Evolutionary conservation across 2,797 vertebrate genomes (phyloP).

Genomic region (Intellagama lesueurii): DNA sequence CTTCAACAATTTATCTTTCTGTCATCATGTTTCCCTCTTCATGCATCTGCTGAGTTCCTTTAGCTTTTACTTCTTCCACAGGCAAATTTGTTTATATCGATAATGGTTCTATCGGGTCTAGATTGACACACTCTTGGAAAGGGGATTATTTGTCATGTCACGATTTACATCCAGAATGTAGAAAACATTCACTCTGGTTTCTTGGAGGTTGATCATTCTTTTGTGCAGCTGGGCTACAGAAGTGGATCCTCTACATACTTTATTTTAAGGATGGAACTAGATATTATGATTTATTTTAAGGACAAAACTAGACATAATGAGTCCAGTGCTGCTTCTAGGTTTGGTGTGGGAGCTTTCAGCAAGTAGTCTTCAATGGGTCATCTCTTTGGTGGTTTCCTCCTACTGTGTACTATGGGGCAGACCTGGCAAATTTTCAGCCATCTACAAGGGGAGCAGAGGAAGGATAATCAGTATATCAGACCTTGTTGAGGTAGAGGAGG

Average conservation of each 20-base stretch:
- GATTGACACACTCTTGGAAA: slow-evolving; percentile 17
- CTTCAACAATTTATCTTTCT: neutral
- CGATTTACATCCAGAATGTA: neutral
- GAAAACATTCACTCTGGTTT: slow-evolving; percentile 15
- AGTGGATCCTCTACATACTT: neutral
- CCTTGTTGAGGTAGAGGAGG: neutral
- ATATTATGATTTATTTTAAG: neutral
- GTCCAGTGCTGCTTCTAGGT: neutral
- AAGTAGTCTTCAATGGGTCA: neutral
- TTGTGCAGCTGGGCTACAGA: neutral
- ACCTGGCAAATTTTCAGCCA: neutral
- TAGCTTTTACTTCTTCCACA: neutral
- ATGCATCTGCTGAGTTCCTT: neutral
- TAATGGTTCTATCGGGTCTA: slow-evolving; percentile 3
- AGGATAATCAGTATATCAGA: too few species aligned
- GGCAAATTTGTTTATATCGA: neutral
- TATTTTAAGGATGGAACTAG: neutral
- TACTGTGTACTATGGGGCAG: neutral
- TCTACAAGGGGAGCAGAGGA: neutral
- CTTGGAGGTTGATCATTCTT: slow-evolving; percentile 1
- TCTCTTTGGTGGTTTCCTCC: too few species aligned
- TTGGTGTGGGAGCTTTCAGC: neutral
- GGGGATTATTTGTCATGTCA: neutral
- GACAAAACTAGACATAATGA: neutral
- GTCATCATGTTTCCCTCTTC: slow-evolving; percentile 12